Conservation (phyloP, 2,797 vertebrate species). For the Urocyon cinereoargenteus region DNA sequence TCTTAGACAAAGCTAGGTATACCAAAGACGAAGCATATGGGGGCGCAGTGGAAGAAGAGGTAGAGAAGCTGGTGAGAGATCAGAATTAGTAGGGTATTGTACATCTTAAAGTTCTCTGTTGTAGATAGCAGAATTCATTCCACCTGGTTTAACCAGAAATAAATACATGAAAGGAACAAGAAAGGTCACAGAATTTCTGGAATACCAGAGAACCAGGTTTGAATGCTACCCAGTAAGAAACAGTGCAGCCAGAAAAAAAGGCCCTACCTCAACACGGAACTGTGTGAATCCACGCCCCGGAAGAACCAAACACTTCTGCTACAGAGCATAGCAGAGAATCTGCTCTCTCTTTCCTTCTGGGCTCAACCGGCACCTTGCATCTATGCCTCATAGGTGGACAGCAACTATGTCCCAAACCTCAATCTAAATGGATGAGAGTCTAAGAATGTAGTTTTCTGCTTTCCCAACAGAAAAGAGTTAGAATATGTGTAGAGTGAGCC, state of each 20-base stretch:
- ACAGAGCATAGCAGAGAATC: not conserved
- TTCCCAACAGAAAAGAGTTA: not conserved
- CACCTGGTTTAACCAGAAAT: not conserved
- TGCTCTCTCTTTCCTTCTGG: not conserved
- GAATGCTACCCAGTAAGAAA: not conserved
- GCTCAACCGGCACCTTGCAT: too few relatives aligned
- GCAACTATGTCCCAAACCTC: not conserved
- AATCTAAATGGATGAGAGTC: not conserved
- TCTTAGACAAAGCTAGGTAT: not conserved
- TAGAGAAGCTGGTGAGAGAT: not conserved
- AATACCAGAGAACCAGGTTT: not conserved
- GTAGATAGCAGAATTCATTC: not conserved
- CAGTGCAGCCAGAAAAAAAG: not conserved
- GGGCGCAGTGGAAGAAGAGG: not conserved
- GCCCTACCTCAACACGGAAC: too few relatives aligned
- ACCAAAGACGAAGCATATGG: not conserved
- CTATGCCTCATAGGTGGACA: not conserved
- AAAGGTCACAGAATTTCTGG: not conserved
- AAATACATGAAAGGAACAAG: not conserved
- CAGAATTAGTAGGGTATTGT: not conserved
- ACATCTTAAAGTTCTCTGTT: not conserved
- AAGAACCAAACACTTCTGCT: not conserved
- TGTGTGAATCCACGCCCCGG: not conserved
- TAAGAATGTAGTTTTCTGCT: not conserved
- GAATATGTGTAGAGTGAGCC: not conserved